phyloP scores from a whole-genome alignment of 2,797 vertebrate genomes.

The Gobio occitaniae region DNA sequence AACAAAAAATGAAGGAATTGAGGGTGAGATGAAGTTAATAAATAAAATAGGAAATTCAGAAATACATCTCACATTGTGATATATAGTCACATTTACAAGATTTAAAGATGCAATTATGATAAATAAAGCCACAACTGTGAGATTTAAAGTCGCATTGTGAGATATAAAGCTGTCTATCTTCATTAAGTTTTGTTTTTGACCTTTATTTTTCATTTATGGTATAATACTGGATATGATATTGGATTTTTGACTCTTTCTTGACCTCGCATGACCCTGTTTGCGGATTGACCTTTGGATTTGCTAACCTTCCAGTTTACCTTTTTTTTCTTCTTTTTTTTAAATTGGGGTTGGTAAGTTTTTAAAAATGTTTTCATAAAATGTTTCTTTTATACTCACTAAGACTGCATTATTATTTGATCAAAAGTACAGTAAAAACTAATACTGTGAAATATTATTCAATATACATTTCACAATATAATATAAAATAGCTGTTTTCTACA shows the following conservation, averaged over 20 bases:
- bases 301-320: neutral
- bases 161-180: neutral
- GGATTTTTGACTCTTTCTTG: neutral
- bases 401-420: neutral
- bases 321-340: neutral
- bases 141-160: neutral
- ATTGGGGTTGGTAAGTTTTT: neutral
- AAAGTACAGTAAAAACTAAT: neutral
- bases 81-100: neutral
- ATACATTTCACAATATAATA: neutral
- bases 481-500: neutral
- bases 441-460: neutral
- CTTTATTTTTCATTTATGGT: conserved; percentile 11
- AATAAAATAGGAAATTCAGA: neutral
- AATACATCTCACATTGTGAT: neutral
- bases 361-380: neutral
- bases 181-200: conserved; percentile 4
- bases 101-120: neutral
- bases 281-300: neutral
- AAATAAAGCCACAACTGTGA: neutral
- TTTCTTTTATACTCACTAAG: neutral
- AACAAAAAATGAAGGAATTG: neutral
- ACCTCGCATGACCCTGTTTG: neutral
- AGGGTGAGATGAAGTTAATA: no score
- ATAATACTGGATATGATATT: neutral